Conservation (phyloP, 2,797 vertebrate genomes). For the Passerculus sandwichensis region DNA sequence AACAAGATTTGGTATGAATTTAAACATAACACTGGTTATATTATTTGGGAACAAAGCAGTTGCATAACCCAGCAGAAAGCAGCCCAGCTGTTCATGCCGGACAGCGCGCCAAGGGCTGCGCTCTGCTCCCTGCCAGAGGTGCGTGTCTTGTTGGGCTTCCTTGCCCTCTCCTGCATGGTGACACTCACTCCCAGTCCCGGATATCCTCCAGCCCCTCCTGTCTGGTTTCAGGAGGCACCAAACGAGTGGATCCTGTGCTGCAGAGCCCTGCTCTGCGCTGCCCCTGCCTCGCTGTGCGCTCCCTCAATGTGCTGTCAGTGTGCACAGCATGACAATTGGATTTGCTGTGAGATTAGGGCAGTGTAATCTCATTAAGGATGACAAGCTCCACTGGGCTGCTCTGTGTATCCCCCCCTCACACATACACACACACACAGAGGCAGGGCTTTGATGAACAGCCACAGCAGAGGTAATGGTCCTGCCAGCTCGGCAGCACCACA, state of each 20-base stretch:
- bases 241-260: conserved; percentile 5
- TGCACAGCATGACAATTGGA: conserved; percentile 28
- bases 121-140: not conserved
- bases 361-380: conserved; percentile 47
- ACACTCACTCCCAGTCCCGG: not conserved
- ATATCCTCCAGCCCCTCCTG: not conserved
- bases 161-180: not conserved
- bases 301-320: fast-evolving
- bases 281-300: not conserved
- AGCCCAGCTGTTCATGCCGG: not conserved
- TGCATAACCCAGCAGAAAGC: conserved; percentile 58
- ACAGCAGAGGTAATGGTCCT: not conserved
- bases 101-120: not conserved
- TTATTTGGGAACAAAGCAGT: conserved; percentile 66
- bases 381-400: not conserved
- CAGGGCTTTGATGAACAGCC: not conserved
- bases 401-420: not conserved
- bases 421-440: not conserved
- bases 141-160: not conserved
- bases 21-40: conserved; percentile 44
- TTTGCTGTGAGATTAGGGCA: conserved; percentile 58
- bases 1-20: conserved; percentile 76
- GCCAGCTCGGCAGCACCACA: not conserved
- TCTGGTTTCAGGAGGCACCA: not conserved
- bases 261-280: not conserved